Base-by-base conservation (phyloP, 1,140 invertebrate genomes). In the Drosophila seguyi region DNA sequence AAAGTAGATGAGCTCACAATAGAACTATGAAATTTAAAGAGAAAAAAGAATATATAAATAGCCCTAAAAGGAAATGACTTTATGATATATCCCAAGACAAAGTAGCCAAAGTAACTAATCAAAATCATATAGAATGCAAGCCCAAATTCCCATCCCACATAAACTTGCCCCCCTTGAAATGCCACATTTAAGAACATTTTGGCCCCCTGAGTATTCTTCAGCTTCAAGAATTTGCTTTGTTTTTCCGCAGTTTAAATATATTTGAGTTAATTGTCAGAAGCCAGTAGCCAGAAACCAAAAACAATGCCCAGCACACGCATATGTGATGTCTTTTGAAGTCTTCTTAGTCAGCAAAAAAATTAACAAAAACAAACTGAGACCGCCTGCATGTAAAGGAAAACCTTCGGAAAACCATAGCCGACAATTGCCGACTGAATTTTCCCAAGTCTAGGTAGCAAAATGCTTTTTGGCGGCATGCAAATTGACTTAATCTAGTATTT, bases 401-500 rank as follows among this genome's bases (percentile, higher is more conserved):
- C 84, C 84, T 88, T 88, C 84, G 84, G 80, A 88, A 88, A 88
- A 88, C 59, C 50, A 22, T 52, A 22, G 73, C 79, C 84, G 79
- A 88, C 84, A 88, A 88, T 86, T 76, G 77, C 48, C 67, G 55
- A 14, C 44, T 52, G 18, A 38, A 81, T 88, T 88, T 88, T 88
- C 80, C 84, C 84, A 86, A 81, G 77, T 81, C 82, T 85, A 85
- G 82, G 82, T 85, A 71, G 83, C 75, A 55, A 79, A 75, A 81
- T 78, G 59, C 83, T 79, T 65, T 81, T 68, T 81, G 75, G 79
- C 84, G 65, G 45, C 84, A 88, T 88, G 84, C 84, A 88, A 88
- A 88, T 88, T 88, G 84, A 74, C 77, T 88, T 88, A 88, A 88
- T 88, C 84, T 88, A 84, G 76, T 84, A 90, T 88, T 88, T 80